phyloP scores from a whole-genome alignment of 2,113 vertebrate genomes.

The Lophura nycthemera region DNA sequence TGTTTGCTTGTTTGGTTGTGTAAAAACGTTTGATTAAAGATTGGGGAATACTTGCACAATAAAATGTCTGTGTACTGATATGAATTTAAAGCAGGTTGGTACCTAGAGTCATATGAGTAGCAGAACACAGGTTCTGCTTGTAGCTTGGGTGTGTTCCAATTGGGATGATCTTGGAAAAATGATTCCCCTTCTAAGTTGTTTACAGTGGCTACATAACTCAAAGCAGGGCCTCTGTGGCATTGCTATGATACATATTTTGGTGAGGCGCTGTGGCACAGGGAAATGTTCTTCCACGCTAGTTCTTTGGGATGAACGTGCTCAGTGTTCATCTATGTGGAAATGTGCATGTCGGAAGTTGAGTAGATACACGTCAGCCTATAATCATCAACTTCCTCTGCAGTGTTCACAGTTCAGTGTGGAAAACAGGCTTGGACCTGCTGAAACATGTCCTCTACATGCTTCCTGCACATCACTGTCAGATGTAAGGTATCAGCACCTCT shows the following conservation, averaged over 20 bases:
- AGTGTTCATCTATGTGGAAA: background rate
- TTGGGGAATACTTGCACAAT: background rate
- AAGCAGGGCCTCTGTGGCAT: background rate
- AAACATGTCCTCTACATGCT: background rate
- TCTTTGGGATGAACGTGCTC: background rate
- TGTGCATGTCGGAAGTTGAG: background rate
- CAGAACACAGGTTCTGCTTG: background rate
- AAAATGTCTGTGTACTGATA: background rate
- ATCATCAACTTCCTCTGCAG: background rate
- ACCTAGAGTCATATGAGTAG: background rate
- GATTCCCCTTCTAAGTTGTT: background rate
- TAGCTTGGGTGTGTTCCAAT: background rate
- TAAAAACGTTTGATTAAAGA: background rate
- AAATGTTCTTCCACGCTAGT: background rate
- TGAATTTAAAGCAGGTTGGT: background rate
- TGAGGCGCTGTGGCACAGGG: background rate
- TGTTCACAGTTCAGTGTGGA: rapidly evolving
- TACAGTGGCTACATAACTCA: background rate
- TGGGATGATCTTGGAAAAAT: background rate
- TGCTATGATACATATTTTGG: background rate
- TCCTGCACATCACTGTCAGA: background rate
- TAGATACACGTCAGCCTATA: background rate
- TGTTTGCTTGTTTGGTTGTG: rapidly evolving
- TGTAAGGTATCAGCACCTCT: background rate
- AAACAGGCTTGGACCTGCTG: background rate